Percentiles rank a stretch among this genome's conserved stretches.
phyloP scores from a whole-genome alignment of 2,888 invertebrate species.

The Trimorus sp. region DNA sequence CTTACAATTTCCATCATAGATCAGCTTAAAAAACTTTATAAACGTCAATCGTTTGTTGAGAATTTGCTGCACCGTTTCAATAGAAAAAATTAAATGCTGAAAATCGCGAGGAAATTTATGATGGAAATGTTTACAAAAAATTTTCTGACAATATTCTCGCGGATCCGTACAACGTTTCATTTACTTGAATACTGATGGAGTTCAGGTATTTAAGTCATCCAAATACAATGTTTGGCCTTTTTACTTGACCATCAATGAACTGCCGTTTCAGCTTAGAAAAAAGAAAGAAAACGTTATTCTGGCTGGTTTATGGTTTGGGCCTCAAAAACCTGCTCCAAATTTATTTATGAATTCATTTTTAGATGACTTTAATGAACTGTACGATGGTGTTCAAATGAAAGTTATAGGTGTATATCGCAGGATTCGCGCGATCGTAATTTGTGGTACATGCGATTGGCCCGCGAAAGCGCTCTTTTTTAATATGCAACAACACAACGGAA shows the following conservation, averaged over 20 bases:
- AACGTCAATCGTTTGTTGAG: neutral
- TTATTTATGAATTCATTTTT: conserved; percentile 29
- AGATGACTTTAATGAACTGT: conserved; percentile 25
- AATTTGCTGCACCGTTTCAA: neutral
- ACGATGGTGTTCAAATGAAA: conserved; percentile 22
- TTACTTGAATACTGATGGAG: conserved; percentile 13
- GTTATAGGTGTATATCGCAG: neutral
- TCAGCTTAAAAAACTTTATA: neutral
- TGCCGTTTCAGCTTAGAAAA: neutral
- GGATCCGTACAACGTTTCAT: neutral
- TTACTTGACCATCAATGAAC: neutral
- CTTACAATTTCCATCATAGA: neutral
- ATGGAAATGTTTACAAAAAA: neutral
- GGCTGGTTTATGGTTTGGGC: neutral
- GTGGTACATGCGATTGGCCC: conserved; percentile 17
- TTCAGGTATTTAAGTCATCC: conserved; percentile 1
- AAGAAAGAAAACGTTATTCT: conserved; percentile 14
- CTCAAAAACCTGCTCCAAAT: conserved; percentile 3
- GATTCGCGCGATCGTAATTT: conserved; percentile 22
- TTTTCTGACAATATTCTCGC: neutral
- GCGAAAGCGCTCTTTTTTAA: conserved; percentile 36
- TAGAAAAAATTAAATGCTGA: neutral
- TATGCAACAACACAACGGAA: conserved; percentile 16
- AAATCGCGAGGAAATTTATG: neutral
- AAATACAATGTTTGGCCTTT: conserved; percentile 10